phyloP scores from a whole-genome alignment of 2,888 invertebrate genomes.

The Eustalomyia histrio region DNA sequence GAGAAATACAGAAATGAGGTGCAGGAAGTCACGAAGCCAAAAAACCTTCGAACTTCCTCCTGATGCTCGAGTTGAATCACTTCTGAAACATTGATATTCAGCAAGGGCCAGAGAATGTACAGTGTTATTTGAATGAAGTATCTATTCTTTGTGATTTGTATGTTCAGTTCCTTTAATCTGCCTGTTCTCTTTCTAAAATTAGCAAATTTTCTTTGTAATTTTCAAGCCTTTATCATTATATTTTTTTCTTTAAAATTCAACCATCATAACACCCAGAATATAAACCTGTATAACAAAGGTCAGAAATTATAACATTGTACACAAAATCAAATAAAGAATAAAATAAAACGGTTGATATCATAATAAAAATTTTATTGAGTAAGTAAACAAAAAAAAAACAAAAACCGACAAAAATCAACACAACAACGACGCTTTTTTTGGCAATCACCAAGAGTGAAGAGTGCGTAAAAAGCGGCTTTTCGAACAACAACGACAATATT shows the following conservation, averaged over 20 bases:
- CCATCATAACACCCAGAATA: conserved; percentile 46
- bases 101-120: no score
- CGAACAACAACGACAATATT: conserved; percentile 31
- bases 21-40: no score
- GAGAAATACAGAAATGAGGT: no score
- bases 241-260: not conserved
- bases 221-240: not conserved
- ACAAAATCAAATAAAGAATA: conserved; percentile 33
- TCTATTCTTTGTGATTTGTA: no score
- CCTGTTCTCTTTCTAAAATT: not conserved
- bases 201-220: not conserved
- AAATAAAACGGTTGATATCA: conserved; percentile 71
- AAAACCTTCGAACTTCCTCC: no score
- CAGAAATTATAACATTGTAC: conserved; percentile 47
- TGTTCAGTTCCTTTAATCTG: no score
- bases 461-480: conserved; percentile 50
- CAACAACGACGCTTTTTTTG: conserved; percentile 21
- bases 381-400: conserved; percentile 70
- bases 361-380: conserved; percentile 78
- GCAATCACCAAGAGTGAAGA: conserved; percentile 32
- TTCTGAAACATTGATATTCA: no score
- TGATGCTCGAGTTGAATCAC: no score
- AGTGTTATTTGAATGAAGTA: no score
- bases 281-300: conserved; percentile 63
- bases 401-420: conserved; percentile 35